A percentile compares a stretch with the other conserved stretches of the same genome.
Conservation (phyloP, 2,113 vertebrate genomes). For the Cololabis saira region DNA sequence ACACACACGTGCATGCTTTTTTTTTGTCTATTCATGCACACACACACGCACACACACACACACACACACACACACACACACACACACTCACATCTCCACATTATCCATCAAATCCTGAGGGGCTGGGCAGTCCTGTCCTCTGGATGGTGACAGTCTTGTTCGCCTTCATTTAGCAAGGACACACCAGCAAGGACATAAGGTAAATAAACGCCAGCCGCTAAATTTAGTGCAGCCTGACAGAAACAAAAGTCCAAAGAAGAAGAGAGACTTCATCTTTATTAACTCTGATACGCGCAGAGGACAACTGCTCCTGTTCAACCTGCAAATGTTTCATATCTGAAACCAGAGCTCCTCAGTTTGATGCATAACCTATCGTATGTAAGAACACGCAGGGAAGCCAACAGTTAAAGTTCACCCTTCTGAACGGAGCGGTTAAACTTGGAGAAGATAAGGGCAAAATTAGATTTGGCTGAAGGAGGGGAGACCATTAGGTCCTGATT, state of each 20-base stretch:
- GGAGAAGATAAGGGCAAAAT: slow-evolving; percentile 70
- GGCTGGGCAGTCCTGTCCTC: slow-evolving; percentile 60
- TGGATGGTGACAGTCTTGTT: slow-evolving; percentile 65
- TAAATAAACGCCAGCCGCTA: slow-evolving; percentile 76
- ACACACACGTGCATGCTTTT: not conserved
- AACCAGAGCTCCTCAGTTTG: slow-evolving; percentile 7
- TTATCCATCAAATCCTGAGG: slow-evolving; percentile 63
- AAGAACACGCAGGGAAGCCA: slow-evolving; percentile 39
- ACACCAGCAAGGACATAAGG: slow-evolving; percentile 76
- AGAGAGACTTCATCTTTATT: slow-evolving; percentile 51
- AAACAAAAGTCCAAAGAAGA: slow-evolving; percentile 47
- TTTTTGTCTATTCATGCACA: slow-evolving; percentile 24
- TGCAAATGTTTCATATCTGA: not conserved
- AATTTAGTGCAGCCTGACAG: slow-evolving; percentile 72
- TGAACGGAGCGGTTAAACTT: slow-evolving; percentile 56
- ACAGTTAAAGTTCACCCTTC: slow-evolving; percentile 52
- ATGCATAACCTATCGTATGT: slow-evolving; percentile 13
- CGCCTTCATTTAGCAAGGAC: slow-evolving; percentile 80
- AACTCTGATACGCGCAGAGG: slow-evolving; percentile 15
- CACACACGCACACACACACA: not conserved
- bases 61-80: too few relatives aligned
- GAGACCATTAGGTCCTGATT: slow-evolving; percentile 64
- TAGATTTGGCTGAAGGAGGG: slow-evolving; percentile 71
- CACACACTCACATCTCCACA: slow-evolving; percentile 8
- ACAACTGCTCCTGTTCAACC: slow-evolving; percentile 13